Evolutionary conservation across 2,113 vertebrate genomes (phyloP), one percentile per base, ranked within the genome.

Genomic region (Bos indicus): DNA sequence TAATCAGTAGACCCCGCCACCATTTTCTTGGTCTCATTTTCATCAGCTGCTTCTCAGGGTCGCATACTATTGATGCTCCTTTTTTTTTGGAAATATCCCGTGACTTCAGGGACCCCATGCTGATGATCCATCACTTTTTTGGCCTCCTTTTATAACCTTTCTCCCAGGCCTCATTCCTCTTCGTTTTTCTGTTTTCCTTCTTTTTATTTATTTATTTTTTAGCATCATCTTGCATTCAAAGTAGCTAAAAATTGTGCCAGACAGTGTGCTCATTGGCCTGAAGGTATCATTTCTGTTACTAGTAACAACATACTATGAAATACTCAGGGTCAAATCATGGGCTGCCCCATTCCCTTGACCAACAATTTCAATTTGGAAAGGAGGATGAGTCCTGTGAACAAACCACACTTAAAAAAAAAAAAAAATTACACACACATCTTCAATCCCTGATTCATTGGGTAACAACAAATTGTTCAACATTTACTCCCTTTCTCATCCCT

Each of bases 141-240:
- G 6, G 5, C 10, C 40, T 59, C 40, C 4, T 78, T n/a, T 48
- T 60, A 1, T 3, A 30, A 1, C 4, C 3, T 43, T 3, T 28
- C 71, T 71, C 10, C 9, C 4, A 7, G 28, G 4, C 28, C 30
- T 62, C 51, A 46, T 1, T 92, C 40, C 43, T 85, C 9, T 36
- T n/a, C 23, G 9, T 71, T 36, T 71, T 36, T 71, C 15, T 85
- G 40, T 25, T 77, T 77, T 56, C 4, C 74, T n/a, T 93, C 17
- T 78, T 60, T 91, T 84, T 86, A 64, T 94, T 25, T 46, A 48
- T 48, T 48, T 48, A 48, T 48, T 71, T 84, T 23, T 90, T 46
- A 52, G 15, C 16, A 59, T n/a, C 64, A 57, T 57, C 13, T 33
- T 52, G 23, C 3, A 19, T 81, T 71, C 88, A 80, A 26, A 59